Conservation (phyloP, 2,797 vertebrate species). For the Nannoperca obscura region DNA sequence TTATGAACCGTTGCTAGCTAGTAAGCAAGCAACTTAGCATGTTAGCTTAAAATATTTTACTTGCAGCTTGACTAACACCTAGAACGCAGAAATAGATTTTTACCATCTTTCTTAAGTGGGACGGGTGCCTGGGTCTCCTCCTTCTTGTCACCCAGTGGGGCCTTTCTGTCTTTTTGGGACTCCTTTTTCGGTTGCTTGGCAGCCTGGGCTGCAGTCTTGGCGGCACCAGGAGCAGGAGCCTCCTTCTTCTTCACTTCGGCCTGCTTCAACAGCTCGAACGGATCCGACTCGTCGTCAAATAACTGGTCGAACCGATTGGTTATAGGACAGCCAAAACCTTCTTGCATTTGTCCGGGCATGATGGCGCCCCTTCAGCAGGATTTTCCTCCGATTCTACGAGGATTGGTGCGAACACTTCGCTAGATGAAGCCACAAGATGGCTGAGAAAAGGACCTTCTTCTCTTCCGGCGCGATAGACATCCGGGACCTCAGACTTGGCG, state of each 20-base stretch:
- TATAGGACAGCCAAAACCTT: slow-evolving; percentile 97
- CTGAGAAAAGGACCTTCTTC: slow-evolving; percentile 95
- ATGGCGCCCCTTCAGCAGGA: slow-evolving; percentile 97
- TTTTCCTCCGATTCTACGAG: slow-evolving; percentile 97
- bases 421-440: slow-evolving; percentile 97
- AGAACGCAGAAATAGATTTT: slow-evolving; percentile 27
- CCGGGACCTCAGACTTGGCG: slow-evolving; percentile 86
- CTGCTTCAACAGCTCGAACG: slow-evolving; percentile 94
- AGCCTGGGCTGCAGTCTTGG: slow-evolving; percentile 90
- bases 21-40: slow-evolving; percentile 46
- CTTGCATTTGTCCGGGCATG: slow-evolving; percentile 99
- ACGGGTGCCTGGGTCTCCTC: slow-evolving; percentile 90
- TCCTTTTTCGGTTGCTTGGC: slow-evolving; percentile 94
- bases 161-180: slow-evolving; percentile 95
- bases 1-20: slow-evolving; percentile 52
- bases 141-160: slow-evolving; percentile 88
- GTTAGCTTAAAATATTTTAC: slow-evolving; percentile 44
- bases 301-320: slow-evolving; percentile 98
- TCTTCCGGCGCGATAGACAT: slow-evolving; percentile 97
- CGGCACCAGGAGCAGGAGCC: slow-evolving; percentile 87
- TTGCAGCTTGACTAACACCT: not conserved
- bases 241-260: slow-evolving; percentile 94
- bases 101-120: slow-evolving; percentile 95
- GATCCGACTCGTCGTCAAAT: slow-evolving; percentile 98
- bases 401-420: slow-evolving; percentile 93